These are phyloP conservation scores for Fissipunctia ypsillon DNA, from an alignment of 2,888 invertebrate genomes.

Conservation along the genomic window DNA sequence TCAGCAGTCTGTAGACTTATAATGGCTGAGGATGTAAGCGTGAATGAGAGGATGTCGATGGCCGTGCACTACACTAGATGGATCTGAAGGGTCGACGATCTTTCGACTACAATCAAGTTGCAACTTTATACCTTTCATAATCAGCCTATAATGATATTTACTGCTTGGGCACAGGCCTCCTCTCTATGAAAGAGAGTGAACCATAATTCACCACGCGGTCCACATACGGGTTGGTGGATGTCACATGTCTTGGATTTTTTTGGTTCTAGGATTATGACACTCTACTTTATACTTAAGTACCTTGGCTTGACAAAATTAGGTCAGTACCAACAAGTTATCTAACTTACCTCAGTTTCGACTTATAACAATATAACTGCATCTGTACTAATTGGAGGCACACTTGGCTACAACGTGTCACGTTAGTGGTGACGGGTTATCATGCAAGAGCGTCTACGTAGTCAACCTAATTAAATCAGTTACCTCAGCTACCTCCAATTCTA, in stretches of 20 bases:
- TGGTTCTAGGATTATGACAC: background rate
- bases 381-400: conserved; percentile 48
- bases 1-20: background rate
- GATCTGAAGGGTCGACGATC: background rate
- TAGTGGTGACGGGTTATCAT: conserved; percentile 44
- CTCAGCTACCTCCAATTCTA: conserved; percentile 18
- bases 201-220: background rate
- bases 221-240: background rate
- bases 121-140: background rate
- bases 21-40: background rate
- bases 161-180: background rate
- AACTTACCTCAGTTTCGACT: conserved; percentile 13
- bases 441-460: conserved; percentile 31
- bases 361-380: conserved; percentile 48
- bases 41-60: background rate
- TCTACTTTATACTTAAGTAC: background rate
- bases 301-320: background rate
- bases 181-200: background rate
- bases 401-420: conserved; percentile 36
- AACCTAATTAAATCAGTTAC: conserved; percentile 50
- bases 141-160: background rate
- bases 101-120: background rate
- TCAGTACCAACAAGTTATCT: background rate
- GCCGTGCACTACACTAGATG: background rate
- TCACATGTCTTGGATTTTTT: no score